Conservation (phyloP, 2,797 vertebrate species). For the Caiman crocodilus region DNA sequence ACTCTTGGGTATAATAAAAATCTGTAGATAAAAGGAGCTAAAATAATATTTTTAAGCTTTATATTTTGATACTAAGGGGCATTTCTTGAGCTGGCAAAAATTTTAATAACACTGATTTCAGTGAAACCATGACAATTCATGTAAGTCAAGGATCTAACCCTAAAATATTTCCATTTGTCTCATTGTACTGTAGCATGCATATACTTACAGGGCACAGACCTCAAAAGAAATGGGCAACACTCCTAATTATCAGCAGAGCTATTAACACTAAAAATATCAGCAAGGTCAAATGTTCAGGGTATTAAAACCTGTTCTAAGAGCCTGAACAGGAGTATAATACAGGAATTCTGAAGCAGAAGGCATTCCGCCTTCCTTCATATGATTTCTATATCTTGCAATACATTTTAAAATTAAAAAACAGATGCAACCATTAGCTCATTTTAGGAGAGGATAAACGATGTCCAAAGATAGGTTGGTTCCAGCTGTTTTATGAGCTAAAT, state of each 20-base stretch:
- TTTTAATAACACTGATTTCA: constrained; percentile 9
- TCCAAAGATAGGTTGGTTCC: constrained; percentile 66
- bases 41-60: constrained; percentile 57
- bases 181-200: not conserved
- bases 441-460: constrained; percentile 49
- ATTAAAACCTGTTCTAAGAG: constrained; percentile 2
- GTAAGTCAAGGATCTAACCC: not conserved
- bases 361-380: constrained; percentile 15
- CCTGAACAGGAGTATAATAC: not conserved
- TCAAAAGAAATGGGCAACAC: constrained; percentile 34
- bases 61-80: constrained; percentile 8
- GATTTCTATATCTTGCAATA: not conserved
- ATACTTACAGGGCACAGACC: not conserved
- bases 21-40: constrained; percentile 46
- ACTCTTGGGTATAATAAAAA: constrained; percentile 68
- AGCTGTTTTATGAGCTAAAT: constrained; percentile 57
- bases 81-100: not conserved
- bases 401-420: not conserved
- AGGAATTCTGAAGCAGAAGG: constrained; percentile 13
- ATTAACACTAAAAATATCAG: not conserved
- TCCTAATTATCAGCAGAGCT: constrained; percentile 47
- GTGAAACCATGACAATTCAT: not conserved
- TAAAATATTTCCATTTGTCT: not conserved
- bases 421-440: constrained; percentile 49
- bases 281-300: constrained; percentile 1